Evolutionary conservation across 2,888 invertebrate species (phyloP).

Genomic region (Pycnomerus fuliginosus): DNA sequence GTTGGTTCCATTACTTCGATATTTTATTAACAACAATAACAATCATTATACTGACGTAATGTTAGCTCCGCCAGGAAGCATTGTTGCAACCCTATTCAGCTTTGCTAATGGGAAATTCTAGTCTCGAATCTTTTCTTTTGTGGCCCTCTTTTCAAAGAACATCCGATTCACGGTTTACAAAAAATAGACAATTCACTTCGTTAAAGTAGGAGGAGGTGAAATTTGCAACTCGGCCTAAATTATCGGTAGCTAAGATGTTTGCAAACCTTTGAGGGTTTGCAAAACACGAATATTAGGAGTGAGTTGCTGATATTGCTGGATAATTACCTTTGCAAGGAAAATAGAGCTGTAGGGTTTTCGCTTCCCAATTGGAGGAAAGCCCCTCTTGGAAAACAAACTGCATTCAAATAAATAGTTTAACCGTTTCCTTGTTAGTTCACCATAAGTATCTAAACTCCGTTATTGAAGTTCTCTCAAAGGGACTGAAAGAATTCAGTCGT

Average conservation of each 20-base stretch:
- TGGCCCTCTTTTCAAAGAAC: conserved; percentile 31
- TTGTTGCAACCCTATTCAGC: conserved; percentile 31
- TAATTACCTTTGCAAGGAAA: too few species aligned
- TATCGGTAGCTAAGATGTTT: too few species aligned
- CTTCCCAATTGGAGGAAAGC: too few species aligned
- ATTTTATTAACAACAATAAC: conserved; percentile 28
- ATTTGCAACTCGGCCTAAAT: conserved; percentile 12
- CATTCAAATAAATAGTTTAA: too few species aligned
- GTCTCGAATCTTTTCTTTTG: conserved; percentile 39
- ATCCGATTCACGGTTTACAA: conserved; percentile 33
- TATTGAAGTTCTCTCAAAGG: too few species aligned
- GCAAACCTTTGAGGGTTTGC: conserved; percentile 1
- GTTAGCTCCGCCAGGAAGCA: conserved; percentile 20
- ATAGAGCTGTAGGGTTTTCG: too few species aligned
- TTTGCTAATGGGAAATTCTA: conserved; percentile 41
- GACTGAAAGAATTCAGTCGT: too few species aligned
- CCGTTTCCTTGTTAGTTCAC: too few species aligned
- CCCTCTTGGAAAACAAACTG: too few species aligned
- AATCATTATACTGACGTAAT: conserved; percentile 26
- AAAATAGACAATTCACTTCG: conserved; percentile 30
- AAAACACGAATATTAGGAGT: too few species aligned
- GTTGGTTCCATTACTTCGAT: conserved; percentile 10
- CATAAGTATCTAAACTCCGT: too few species aligned
- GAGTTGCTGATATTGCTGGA: too few species aligned
- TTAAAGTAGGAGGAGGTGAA: conserved; percentile 27